Evolutionary conservation across 1,140 invertebrate species (phyloP), one percentile per base, ranked within the genome.

Genomic region (Eciton burchellii): DNA sequence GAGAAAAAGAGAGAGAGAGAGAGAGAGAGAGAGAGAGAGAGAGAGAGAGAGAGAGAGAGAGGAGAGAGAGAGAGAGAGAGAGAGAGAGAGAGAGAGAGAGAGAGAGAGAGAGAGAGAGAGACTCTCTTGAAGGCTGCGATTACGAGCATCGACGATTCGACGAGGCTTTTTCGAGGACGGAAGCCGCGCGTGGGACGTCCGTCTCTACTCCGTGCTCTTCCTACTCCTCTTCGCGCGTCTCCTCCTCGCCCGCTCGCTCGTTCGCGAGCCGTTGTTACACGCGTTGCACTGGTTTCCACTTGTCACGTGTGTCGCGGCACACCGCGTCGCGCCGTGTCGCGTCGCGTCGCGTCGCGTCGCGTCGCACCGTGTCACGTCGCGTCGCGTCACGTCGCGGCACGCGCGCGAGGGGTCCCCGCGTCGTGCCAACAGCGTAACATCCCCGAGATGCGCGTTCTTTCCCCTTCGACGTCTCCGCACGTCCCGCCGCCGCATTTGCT

Each of bases 261-360:
- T 26, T 63, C 54, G 52, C 56, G 54, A 35, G 2, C 56, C 41
- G 6, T 59, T 35, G 35, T n/a, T 35, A 16, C 49, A 49, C 57
- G 54, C 71, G 73, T 43, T 74, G 59, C 84, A 86, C 85, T 86
- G 45, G 35, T 35, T 35, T 70, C 76, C 85, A 86, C 85, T 79
- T 85, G 85, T 86, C 85, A 86, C 85, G 85, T 86, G 85, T 74
- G 60, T 62, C 66, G 74, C 84, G 72, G 56, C 72, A 21, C 56
- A 62, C 16, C 72, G 60, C 77, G 65, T 24, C 41, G 68, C 60
- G 68, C 43, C 49, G 19, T 14, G 52, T 57, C 16, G 21, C 66
- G 60, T 62, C 60, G 35, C 41, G 49, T 86, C 85, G 86, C 85
- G 85, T 86, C n/a, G 85, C 68, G 60, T 62, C 66, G 74, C 84